phyloP scores from a whole-genome alignment of 1,140 invertebrate genomes.

The Limonius californicus region DNA sequence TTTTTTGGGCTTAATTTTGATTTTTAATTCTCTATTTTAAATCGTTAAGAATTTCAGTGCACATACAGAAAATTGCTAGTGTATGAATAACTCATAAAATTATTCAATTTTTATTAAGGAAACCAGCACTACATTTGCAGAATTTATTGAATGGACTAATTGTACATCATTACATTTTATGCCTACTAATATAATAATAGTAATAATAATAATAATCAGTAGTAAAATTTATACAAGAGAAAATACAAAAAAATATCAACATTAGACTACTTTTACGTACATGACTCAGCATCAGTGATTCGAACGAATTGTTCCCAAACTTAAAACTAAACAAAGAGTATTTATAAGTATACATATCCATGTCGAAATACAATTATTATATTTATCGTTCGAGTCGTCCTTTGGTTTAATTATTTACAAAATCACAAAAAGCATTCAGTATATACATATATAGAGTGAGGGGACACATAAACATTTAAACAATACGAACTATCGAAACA shows the following conservation, averaged over 20 bases:
- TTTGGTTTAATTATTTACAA: conserved; percentile 12
- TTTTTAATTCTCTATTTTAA: too few relatives aligned
- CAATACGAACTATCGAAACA: not conserved
- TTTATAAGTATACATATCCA: not conserved
- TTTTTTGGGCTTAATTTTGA: too few relatives aligned
- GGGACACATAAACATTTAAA: not conserved
- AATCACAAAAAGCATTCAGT: conserved; percentile 9
- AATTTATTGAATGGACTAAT: conserved; percentile 5
- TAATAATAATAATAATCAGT: not conserved
- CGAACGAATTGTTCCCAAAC: conserved; percentile 1
- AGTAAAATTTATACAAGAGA: conserved; percentile 12
- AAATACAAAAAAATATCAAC: conserved; percentile 11
- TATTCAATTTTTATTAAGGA: not conserved
- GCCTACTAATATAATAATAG: not conserved
- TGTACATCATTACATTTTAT: conserved; percentile 3
- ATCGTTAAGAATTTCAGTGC: too few relatives aligned
- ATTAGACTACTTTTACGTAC: conserved; percentile 5
- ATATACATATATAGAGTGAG: conserved; percentile 5
- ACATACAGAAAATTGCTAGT: too few relatives aligned
- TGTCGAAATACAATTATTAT: not conserved
- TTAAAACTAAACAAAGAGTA: not conserved
- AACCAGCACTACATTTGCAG: not conserved
- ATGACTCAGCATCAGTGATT: not conserved
- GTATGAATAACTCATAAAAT: too few relatives aligned
- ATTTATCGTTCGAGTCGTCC: conserved; percentile 3